Conservation (phyloP, 2,888 invertebrate genomes). For the Athalia rosae region DNA sequence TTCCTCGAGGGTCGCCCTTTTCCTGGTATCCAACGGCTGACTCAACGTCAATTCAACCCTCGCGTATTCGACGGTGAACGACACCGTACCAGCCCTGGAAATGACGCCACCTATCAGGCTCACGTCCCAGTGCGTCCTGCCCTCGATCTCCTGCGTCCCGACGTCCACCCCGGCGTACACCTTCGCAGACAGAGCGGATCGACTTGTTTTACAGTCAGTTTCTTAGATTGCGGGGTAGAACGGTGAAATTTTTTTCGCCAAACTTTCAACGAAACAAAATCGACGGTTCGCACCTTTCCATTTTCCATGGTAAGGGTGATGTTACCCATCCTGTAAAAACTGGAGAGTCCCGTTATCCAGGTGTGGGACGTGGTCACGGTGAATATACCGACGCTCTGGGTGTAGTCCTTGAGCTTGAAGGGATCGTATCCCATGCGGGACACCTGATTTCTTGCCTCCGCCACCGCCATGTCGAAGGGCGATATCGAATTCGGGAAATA, state of each 20-base stretch:
- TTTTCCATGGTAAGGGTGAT: slow-evolving; percentile 84
- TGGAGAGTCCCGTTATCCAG: slow-evolving; percentile 86
- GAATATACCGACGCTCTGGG: slow-evolving; percentile 82
- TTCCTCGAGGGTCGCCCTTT: slow-evolving; percentile 82
- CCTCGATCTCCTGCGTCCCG: slow-evolving; percentile 87
- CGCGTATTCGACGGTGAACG: slow-evolving; percentile 87
- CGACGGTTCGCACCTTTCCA: slow-evolving; percentile 77
- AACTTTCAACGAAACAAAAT: no score
- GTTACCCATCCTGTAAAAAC: slow-evolving; percentile 88
- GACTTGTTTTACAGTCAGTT: slow-evolving; percentile 45
- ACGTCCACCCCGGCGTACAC: slow-evolving; percentile 81
- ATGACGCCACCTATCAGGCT: slow-evolving; percentile 81
- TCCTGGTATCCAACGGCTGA: slow-evolving; percentile 86
- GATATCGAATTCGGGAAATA: slow-evolving; percentile 90
- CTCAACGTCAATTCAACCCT: slow-evolving; percentile 81
- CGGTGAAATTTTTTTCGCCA: no score
- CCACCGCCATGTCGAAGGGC: slow-evolving; percentile 88
- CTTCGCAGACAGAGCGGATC: slow-evolving; percentile 53
- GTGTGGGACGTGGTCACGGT: slow-evolving; percentile 83
- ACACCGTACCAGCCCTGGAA: slow-evolving; percentile 82
- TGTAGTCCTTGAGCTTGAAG: slow-evolving; percentile 83
- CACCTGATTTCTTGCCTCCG: slow-evolving; percentile 84
- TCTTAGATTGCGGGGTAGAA: no score
- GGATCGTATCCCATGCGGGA: slow-evolving; percentile 83
- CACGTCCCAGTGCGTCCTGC: slow-evolving; percentile 87